Evolutionary conservation across 2,113 vertebrate species (phyloP).

Genomic region (Psephotus haematonotus): DNA sequence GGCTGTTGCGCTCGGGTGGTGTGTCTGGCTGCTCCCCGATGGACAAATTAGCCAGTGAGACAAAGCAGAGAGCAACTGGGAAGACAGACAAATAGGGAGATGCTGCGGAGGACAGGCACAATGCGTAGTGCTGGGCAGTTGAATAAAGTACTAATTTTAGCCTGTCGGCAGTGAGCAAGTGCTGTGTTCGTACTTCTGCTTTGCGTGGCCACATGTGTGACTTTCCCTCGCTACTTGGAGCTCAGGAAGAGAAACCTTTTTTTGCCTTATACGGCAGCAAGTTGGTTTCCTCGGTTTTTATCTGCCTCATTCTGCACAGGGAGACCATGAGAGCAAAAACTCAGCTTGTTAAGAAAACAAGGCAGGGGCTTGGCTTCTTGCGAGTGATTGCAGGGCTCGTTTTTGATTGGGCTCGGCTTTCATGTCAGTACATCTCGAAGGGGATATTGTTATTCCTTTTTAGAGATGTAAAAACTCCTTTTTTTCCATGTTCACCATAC

Average conservation of each 20-base stretch:
- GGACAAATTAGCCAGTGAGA: neutral
- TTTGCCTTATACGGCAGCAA: neutral
- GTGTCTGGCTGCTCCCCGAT: neutral
- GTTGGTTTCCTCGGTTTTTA: conserved; percentile 15
- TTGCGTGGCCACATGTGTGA: neutral
- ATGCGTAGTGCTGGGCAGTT: conserved; percentile 11
- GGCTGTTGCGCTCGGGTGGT: neutral
- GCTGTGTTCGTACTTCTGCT: neutral
- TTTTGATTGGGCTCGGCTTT: neutral
- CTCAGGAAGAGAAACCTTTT: conserved; percentile 39
- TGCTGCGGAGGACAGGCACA: neutral
- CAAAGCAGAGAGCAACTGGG: neutral
- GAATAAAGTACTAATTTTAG: conserved; percentile 60
- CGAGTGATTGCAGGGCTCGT: neutral
- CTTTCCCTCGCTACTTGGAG: conserved; percentile 28
- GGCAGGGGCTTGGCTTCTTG: neutral
- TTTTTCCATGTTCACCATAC: neutral
- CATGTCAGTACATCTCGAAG: neutral
- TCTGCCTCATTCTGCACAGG: neutral
- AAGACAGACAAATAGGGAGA: conserved; percentile 7
- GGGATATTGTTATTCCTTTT: neutral
- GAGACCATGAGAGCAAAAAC: neutral
- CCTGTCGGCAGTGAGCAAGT: neutral
- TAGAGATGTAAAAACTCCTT: neutral
- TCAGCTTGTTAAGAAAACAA: neutral